These are phyloP conservation scores for Macheiramphus alcinus DNA, from an alignment of 2,113 vertebrate species.

Conservation along the genomic window DNA sequence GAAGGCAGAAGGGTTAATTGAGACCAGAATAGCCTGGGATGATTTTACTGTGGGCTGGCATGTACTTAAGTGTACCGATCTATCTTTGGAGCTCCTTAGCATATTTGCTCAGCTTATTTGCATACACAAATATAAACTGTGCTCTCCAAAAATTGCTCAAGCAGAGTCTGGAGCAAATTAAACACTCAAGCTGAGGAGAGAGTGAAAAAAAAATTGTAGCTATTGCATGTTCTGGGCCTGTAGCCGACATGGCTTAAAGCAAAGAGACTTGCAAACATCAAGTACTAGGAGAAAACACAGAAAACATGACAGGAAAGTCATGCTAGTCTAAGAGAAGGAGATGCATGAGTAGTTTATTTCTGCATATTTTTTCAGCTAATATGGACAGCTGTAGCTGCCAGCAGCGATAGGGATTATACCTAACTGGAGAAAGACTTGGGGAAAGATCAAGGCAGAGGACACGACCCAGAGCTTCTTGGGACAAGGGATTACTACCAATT, in stretches of 20 bases:
- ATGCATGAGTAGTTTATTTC: neutral
- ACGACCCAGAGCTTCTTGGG: neutral
- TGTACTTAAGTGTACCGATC: neutral
- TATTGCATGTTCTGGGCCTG: neutral
- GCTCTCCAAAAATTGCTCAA: conserved; percentile 54
- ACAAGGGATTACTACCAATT: accelerated
- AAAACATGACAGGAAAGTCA: neutral
- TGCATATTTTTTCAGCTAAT: neutral
- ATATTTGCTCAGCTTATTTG: conserved; percentile 52
- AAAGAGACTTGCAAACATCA: neutral
- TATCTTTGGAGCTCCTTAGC: conserved; percentile 58
- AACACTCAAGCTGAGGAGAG: neutral
- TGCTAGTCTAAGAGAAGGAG: neutral
- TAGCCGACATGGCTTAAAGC: neutral
- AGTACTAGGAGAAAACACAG: neutral
- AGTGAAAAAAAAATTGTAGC: neutral
- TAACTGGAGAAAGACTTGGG: neutral
- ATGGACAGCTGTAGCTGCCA: neutral
- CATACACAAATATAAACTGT: conserved; percentile 53
- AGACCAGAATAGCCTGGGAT: neutral
- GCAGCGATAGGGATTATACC: neutral
- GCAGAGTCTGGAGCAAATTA: conserved; percentile 54
- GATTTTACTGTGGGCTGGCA: conserved; percentile 16
- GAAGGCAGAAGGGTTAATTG: neutral
- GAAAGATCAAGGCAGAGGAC: neutral